Base-by-base conservation (phyloP, 1,140 invertebrate genomes). In the Caenorhabditis brenneri region DNA sequence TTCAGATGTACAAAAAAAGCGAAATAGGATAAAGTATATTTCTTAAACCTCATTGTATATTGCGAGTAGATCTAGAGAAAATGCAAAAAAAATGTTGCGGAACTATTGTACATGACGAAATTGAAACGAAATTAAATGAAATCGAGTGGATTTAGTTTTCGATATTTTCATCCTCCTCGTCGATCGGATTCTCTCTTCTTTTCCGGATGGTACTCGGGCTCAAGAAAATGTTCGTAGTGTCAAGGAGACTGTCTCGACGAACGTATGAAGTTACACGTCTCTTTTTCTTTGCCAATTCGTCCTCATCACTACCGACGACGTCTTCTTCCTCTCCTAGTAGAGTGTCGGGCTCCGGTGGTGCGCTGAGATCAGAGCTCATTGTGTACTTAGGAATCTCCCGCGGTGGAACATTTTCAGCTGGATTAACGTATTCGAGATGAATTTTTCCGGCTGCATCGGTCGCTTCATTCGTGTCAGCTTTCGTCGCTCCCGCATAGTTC, bases 101-200 rank as follows among this genome's bases (percentile, higher is more conserved):
- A 42, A 42, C 5, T 55, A 55, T 55, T 29, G 24, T 27, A 55
- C 53, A 55, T 55, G 53, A 27, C n/a, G n/a, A 55, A 27, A 55
- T 27, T 55, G 2, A 55, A 55, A 27, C 24, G 49, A 51, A 55
- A 6, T n/a, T 12, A 55, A 55, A 10, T 27, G 22, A 29, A 15
- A n/a, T n/a, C n/a, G n/a, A n/a, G n/a, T n/a, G n/a, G 9, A 55
- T 24, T 65, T 65, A 65, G 31, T 65, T 65, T 36, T 65, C 58
- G 31, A 36, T 19, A 12, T n/a, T n/a, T n/a, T 65, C 29, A n/a
- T 65, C 33, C n/a, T 65, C 58, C 19, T 65, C 58, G 15, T 65
- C 58, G n/a, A 65, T 65, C n/a, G 58, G 10, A 3, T 22, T 5
- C 36, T 65, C 58, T 65, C 58, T 65, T 19, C 58, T 33, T 16